Conservation (phyloP, 2,888 invertebrate species). For the Biston betularia region DNA sequence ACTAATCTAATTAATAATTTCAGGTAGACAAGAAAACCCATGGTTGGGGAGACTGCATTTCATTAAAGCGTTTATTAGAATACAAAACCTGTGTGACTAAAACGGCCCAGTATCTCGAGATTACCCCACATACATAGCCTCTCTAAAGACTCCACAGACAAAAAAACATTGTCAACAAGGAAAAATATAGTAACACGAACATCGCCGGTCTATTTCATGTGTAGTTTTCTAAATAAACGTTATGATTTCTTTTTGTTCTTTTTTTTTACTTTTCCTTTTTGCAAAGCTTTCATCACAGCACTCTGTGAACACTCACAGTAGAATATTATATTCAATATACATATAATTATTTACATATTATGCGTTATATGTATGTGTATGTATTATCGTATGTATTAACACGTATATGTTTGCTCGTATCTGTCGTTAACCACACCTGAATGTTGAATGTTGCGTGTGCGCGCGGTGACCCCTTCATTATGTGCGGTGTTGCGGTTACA, state of each 20-base stretch:
- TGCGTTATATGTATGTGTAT: constrained; percentile 50
- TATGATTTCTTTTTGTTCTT: constrained; percentile 73
- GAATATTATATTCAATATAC: constrained; percentile 64
- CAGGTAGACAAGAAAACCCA: constrained; percentile 84
- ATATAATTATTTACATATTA: constrained; percentile 56
- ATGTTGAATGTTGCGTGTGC: constrained; percentile 65
- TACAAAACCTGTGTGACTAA: constrained; percentile 72
- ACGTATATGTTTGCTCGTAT: constrained; percentile 74
- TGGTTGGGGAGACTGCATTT: constrained; percentile 83
- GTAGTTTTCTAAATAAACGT: constrained; percentile 72
- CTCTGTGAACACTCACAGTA: constrained; percentile 84
- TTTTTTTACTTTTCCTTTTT: constrained; percentile 78
- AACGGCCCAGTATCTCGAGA: constrained; percentile 68
- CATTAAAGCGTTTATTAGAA: constrained; percentile 70
- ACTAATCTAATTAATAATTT: constrained; percentile 86
- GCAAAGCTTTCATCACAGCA: constrained; percentile 85
- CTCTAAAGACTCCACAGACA: constrained; percentile 36
- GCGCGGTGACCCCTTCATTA: constrained; percentile 41
- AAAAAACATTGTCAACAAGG: constrained; percentile 35
- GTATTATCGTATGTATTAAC: constrained; percentile 57
- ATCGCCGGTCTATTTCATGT: constrained; percentile 40
- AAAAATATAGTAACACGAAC: constrained; percentile 35
- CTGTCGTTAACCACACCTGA: constrained; percentile 76
- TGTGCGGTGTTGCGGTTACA: constrained; percentile 64
- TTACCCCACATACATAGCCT: constrained; percentile 54